phyloP scores from a whole-genome alignment of 2,888 invertebrate species.

The Sepioteuthis lessoniana region DNA sequence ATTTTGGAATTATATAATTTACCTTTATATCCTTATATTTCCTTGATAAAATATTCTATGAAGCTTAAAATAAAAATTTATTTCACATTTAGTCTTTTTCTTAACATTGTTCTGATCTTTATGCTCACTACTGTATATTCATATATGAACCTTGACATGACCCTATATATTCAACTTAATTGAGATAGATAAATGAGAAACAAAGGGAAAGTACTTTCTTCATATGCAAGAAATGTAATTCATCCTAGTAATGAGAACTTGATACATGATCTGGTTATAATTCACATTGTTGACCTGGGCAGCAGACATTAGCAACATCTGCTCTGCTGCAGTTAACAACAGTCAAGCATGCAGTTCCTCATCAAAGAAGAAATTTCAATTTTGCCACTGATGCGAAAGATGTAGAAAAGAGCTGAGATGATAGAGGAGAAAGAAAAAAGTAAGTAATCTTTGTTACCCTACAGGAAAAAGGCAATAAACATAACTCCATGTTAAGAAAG shows the following conservation, averaged over 20 bases:
- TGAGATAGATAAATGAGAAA: background rate
- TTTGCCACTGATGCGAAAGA: background rate
- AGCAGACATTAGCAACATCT: conserved; percentile 33
- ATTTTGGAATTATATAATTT: no score
- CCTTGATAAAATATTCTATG: no score
- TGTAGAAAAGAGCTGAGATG: background rate
- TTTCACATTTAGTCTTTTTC: no score
- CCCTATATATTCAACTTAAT: no score
- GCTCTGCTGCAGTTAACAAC: background rate
- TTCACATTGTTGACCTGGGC: background rate
- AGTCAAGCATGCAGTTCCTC: background rate
- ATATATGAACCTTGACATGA: no score
- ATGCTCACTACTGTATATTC: no score
- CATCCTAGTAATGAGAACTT: background rate
- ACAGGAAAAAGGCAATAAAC: background rate
- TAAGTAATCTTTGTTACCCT: background rate
- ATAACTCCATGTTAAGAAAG: background rate
- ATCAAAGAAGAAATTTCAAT: conserved; percentile 33
- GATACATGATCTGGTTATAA: background rate
- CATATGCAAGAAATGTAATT: background rate
- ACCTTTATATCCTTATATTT: no score
- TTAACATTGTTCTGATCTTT: no score
- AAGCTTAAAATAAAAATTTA: no score
- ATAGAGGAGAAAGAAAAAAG: background rate
- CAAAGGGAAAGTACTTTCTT: background rate